phyloP scores from a whole-genome alignment of 2,888 invertebrate species.

The Cephus nigrinus region DNA sequence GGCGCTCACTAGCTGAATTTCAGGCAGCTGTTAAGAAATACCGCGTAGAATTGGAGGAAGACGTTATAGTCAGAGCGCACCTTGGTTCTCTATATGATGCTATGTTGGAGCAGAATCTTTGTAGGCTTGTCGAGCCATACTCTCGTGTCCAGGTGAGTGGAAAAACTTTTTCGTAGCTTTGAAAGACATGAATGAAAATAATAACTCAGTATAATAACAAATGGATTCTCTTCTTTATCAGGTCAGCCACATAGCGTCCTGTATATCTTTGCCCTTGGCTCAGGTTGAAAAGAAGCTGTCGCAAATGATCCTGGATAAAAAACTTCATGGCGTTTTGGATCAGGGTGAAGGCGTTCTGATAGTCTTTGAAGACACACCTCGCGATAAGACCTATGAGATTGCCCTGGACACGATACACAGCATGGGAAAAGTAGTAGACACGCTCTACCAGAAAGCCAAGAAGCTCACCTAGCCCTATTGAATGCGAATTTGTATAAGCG shows the following conservation, averaged over 20 bases:
- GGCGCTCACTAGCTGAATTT: slow-evolving; percentile 96
- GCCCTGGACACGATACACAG: slow-evolving; percentile 97
- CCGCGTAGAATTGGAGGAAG: slow-evolving; percentile 91
- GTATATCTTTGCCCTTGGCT: slow-evolving; percentile 89
- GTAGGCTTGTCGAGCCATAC: slow-evolving; percentile 98
- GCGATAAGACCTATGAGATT: slow-evolving; percentile 97
- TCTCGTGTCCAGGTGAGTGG: slow-evolving; percentile 85
- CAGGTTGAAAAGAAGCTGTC: slow-evolving; percentile 98
- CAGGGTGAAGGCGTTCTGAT: slow-evolving; percentile 98
- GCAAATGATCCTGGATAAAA: slow-evolving; percentile 99
- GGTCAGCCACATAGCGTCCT: slow-evolving; percentile 89
- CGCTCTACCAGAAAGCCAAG: slow-evolving; percentile 98
- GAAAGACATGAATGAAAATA: background rate
- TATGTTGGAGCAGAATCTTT: slow-evolving; percentile 99
- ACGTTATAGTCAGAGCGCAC: slow-evolving; percentile 97
- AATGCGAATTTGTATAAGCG: slow-evolving; percentile 54
- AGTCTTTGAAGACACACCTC: slow-evolving; percentile 94
- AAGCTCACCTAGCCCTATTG: slow-evolving; percentile 84
- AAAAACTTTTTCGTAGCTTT: background rate
- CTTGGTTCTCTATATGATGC: slow-evolving; percentile 97
- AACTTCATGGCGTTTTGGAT: slow-evolving; percentile 96
- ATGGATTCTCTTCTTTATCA: slow-evolving; percentile 28
- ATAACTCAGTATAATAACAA: background rate
- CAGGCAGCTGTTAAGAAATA: slow-evolving; percentile 89
- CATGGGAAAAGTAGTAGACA: slow-evolving; percentile 99